A percentile compares a stretch with the other conserved stretches of the same genome.
Evolutionary conservation across 2,888 invertebrate species (phyloP).

Genomic region (Digitonthophagus gazella): DNA sequence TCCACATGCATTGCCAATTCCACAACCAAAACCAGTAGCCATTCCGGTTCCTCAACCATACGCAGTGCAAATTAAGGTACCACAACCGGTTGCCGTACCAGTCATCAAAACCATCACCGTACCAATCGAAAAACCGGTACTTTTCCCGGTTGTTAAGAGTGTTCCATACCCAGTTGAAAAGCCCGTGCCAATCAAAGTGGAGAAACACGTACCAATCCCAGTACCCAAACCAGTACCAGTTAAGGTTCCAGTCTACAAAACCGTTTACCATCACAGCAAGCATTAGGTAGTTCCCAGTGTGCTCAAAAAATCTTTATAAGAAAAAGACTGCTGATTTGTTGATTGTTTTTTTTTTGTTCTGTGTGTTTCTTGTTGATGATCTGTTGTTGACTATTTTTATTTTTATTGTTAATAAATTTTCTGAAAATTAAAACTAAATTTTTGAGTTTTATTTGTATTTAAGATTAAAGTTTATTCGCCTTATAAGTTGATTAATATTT

Average conservation of each 20-base stretch:
- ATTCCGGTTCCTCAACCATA: slow-evolving; percentile 62
- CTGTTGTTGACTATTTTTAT: slow-evolving; percentile 20
- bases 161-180: slow-evolving; percentile 67
- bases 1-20: slow-evolving; percentile 57
- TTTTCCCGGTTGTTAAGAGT: slow-evolving; percentile 66
- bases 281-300: slow-evolving; percentile 31
- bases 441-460: not conserved
- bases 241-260: slow-evolving; percentile 70
- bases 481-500: not conserved
- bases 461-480: not conserved
- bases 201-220: slow-evolving; percentile 66
- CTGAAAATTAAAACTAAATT: not conserved
- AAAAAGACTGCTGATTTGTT: slow-evolving; percentile 21
- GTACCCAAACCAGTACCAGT: slow-evolving; percentile 69
- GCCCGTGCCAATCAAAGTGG: slow-evolving; percentile 66
- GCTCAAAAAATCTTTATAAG: slow-evolving; percentile 15
- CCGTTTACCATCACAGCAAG: slow-evolving; percentile 69
- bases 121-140: slow-evolving; percentile 70
- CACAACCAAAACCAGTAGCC: slow-evolving; percentile 66
- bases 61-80: slow-evolving; percentile 67
- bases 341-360: slow-evolving; percentile 17
- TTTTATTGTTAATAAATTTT: slow-evolving; percentile 25
- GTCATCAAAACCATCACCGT: slow-evolving; percentile 67
- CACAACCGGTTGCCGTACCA: slow-evolving; percentile 67
- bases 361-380: slow-evolving; percentile 14